Base-by-base conservation (phyloP, 2,113 vertebrate species). In the Carassius auratus region DNA sequence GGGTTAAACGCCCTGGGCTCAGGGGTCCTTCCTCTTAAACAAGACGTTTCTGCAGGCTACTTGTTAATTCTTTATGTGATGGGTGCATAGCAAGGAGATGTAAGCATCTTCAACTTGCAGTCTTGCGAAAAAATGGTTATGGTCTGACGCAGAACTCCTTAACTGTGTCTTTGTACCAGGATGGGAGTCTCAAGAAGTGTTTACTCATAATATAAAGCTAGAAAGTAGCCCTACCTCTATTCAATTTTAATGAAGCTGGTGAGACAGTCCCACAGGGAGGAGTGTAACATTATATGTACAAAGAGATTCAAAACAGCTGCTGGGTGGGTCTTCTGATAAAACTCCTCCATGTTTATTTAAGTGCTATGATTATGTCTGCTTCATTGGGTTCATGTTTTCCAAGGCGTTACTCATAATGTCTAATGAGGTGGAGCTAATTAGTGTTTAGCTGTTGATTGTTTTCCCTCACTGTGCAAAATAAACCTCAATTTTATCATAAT, bases 21-120 rank as follows among this genome's bases (percentile, higher is more conserved):
- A 3, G 62, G 78, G 62, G 79, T 81, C 81, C 57, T 83, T 61
- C 62, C 36, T 78, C 81, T 79, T 61, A 73, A 87, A 61, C 66
- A 81, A 75, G 69, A 81, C 19, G 14, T 76, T 86, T 68, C 57
- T 82, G 57, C 78, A 68, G 38, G 45, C 42, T 76, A 38, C 74
- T 61, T 50, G 84, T 68, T 77, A 85, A 85, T 78, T 36, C 75
- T 85, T 78, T 57, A 68, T 85, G 48, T 55, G 75, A 69, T 45
- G 33, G 57, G 55, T 81, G 85, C n/a, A 59, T 6, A 86, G 55
- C 66, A 64, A 81, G 48, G 15, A 8, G 30, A 33, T 5, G 23
- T 26, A 23, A 52, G 42, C 42, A 45, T 9, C 42, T 45, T 45
- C 42, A 45, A n/a, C 33, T 85, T 71, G 64, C 50, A 30, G 74